phyloP scores from a whole-genome alignment of 2,113 vertebrate genomes.

The Esox niger region DNA sequence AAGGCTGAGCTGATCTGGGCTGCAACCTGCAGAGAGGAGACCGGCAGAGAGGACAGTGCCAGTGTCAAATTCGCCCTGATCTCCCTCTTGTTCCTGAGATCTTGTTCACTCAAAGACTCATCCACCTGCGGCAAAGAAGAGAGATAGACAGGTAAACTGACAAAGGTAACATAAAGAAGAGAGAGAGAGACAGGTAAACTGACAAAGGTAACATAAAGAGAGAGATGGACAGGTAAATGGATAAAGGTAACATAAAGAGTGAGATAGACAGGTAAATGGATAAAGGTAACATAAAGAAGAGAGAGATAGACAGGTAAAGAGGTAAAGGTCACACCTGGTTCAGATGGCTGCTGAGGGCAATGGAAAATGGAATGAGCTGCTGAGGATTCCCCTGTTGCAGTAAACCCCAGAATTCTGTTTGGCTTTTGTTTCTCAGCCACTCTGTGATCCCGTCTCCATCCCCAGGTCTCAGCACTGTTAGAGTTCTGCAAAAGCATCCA shows the following conservation, averaged over 20 bases:
- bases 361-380: conserved; percentile 67
- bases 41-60: conserved; percentile 62
- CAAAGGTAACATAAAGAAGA: no score
- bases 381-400: conserved; percentile 72
- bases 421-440: conserved; percentile 69
- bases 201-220: no score
- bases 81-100: conserved; percentile 52
- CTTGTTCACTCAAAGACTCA: conserved; percentile 22
- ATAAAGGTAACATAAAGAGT: not conserved
- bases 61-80: conserved; percentile 64
- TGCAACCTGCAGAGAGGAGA: conserved; percentile 67
- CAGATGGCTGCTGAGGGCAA: conserved; percentile 70
- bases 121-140: conserved; percentile 47
- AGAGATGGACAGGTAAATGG: not conserved
- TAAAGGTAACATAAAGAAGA: not conserved
- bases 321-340: conserved; percentile 63
- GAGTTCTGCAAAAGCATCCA: conserved; percentile 45
- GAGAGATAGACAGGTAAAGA: not conserved
- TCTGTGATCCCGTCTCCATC: conserved; percentile 9
- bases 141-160: no score
- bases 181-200: no score
- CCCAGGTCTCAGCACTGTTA: conserved; percentile 53
- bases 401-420: conserved; percentile 59
- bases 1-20: conserved; percentile 73
- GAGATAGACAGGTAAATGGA: not conserved